phyloP scores from a whole-genome alignment of 2,797 vertebrate genomes.

The Chromis chromis region DNA sequence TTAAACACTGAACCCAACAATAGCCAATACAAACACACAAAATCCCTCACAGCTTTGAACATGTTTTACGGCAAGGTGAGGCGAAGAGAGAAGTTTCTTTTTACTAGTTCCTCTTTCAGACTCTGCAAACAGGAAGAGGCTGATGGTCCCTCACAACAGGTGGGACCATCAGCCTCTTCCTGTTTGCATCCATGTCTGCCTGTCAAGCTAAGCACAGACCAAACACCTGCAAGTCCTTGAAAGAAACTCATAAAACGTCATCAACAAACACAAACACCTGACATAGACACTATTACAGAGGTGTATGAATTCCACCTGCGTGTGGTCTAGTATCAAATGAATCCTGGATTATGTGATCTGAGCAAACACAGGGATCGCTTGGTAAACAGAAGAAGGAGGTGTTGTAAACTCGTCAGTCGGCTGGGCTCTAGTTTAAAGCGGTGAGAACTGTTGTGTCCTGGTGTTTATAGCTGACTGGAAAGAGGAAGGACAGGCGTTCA shows the following conservation, averaged over 20 bases:
- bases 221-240: conserved; percentile 38
- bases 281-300: background rate
- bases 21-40: background rate
- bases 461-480: conserved; percentile 55
- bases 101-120: conserved; percentile 47
- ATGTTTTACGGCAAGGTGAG: background rate
- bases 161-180: conserved; percentile 2
- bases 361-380: conserved; percentile 51
- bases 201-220: background rate
- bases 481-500: conserved; percentile 68
- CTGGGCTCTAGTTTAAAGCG: conserved; percentile 20
- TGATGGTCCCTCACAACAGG: background rate
- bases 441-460: conserved; percentile 51
- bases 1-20: background rate
- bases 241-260: conserved; percentile 37
- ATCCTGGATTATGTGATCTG: conserved; percentile 30
- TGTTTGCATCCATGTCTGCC: conserved; percentile 12
- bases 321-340: conserved; percentile 47
- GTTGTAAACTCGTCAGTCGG: conserved; percentile 42
- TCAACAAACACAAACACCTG: conserved; percentile 47
- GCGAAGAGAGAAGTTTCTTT: conserved; percentile 5
- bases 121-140: background rate
- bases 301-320: conserved; percentile 30
- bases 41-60: background rate
- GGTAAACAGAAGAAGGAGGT: conserved; percentile 26